Conservation (phyloP, 2,797 vertebrate species). For the Lagorchestes hirsutus region DNA sequence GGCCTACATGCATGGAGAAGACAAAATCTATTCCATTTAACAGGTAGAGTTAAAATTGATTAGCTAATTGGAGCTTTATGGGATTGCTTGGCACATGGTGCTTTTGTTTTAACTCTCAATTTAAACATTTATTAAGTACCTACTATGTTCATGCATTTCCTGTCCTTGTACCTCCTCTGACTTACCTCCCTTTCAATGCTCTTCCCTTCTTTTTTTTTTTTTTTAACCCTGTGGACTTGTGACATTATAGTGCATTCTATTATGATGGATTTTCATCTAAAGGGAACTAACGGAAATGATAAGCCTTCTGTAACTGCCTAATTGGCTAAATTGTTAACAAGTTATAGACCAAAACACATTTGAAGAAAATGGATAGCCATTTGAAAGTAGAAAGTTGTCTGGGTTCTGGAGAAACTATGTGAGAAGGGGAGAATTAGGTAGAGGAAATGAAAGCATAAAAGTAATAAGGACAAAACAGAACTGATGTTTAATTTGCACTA, state of each 20-base stretch:
- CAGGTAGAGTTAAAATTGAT: background rate
- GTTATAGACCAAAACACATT: background rate
- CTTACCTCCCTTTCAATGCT: slow-evolving; percentile 22
- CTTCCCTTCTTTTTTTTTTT: background rate
- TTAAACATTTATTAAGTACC: background rate
- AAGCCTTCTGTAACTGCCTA: slow-evolving; percentile 3
- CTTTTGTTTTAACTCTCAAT: slow-evolving; percentile 4
- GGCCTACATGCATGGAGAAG: background rate
- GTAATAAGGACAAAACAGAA: background rate
- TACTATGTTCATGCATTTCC: background rate
- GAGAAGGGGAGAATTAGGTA: background rate
- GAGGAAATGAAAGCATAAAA: background rate
- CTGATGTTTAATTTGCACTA: slow-evolving; percentile 5
- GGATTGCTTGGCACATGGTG: background rate
- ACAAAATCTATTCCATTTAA: background rate
- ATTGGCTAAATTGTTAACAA: background rate
- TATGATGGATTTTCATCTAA: slow-evolving; percentile 3
- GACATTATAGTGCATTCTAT: background rate
- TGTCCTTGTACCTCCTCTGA: background rate
- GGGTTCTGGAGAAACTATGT: background rate
- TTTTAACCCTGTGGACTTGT: slow-evolving; percentile 12
- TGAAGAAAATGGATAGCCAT: background rate
- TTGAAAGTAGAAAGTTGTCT: background rate
- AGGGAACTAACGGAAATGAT: slow-evolving; percentile 4
- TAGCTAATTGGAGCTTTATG: background rate